These are phyloP conservation scores for Dinoponera quadriceps DNA, from an alignment of 1,140 invertebrate genomes.

Conservation along the genomic window DNA sequence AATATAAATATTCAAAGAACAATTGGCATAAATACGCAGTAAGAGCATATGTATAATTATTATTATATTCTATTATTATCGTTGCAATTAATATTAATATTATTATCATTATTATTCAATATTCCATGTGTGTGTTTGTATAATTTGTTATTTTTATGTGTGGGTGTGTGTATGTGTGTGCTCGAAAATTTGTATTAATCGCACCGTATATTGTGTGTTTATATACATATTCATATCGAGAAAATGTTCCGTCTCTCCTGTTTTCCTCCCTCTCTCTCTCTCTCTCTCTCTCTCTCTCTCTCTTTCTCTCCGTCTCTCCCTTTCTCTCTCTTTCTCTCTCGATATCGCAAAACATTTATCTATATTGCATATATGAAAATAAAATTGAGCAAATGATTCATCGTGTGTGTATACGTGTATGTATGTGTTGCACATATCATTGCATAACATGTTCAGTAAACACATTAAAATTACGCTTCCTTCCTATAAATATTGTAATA, in stretches of 20 bases:
- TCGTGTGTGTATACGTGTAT: background rate
- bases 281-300: background rate
- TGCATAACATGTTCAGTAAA: background rate
- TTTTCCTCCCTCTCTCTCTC: background rate
- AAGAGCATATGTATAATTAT: background rate
- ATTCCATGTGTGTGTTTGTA: background rate
- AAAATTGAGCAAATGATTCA: conserved; percentile 33
- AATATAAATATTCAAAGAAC: background rate
- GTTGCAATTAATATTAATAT: background rate
- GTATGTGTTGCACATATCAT: background rate
- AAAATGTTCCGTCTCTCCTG: background rate
- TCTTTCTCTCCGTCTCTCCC: background rate
- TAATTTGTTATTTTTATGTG: too few species aligned
- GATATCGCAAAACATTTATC: conserved; percentile 6
- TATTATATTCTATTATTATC: background rate
- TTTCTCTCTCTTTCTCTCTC: background rate
- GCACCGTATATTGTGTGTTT: background rate
- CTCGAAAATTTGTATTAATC: conserved; percentile 2
- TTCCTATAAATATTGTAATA: background rate
- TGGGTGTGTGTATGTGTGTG: background rate
- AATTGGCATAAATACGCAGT: background rate
- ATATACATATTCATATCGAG: background rate
- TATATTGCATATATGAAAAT: background rate
- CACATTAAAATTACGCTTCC: background rate
- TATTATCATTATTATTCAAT: background rate